Evolutionary conservation across 2,888 invertebrate species (phyloP), one percentile per base, ranked within the genome.

Genomic region (Fragum sueziense): DNA sequence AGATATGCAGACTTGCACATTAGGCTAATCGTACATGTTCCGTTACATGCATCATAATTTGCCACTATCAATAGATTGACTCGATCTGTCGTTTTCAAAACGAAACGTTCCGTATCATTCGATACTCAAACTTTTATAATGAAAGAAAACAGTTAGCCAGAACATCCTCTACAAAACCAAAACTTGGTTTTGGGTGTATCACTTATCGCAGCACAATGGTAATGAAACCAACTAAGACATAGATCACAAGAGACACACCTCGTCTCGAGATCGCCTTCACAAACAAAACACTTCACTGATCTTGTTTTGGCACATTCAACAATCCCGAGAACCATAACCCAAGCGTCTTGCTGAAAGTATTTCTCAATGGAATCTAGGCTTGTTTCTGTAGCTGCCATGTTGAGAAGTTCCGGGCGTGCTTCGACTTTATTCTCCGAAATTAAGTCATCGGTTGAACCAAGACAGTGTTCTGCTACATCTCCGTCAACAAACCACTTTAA

Each of bases 171-270:
- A 59, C 59, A 59, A 29, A 59, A 59, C 59, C 59, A 59, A 22
- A 27, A 59, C 22, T 59, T 59, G 4, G 59, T 59, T 29, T 29
- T 59, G 3, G 59, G 59, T 4, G 25, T 59, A 29, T 51, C 69
- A 25, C 31, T 29, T 27, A 70, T 52, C 31, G 52, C 54, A 11
- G 69, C 69, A 33, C 69, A 70, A 29, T 52, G 69, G 33, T 52
- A 70, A 70, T 70, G 69, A 29, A 31, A 70, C 69, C 69, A 52
- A 20, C 31, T 14, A 20, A 70, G 14, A 70, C 69, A 70, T 3
- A 51, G 29, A 31, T 70, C 69, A 41, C 69, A 70, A 52, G n/a
- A 29, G 31, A 70, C 33, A 51, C 52, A 70, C 4, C 69, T 27
- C n/a, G 69, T 70, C 25, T 70, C 69, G 52, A 70, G 20, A 2